phyloP scores from a whole-genome alignment of 2,888 invertebrate species.

The Epistrophella euchroma region DNA sequence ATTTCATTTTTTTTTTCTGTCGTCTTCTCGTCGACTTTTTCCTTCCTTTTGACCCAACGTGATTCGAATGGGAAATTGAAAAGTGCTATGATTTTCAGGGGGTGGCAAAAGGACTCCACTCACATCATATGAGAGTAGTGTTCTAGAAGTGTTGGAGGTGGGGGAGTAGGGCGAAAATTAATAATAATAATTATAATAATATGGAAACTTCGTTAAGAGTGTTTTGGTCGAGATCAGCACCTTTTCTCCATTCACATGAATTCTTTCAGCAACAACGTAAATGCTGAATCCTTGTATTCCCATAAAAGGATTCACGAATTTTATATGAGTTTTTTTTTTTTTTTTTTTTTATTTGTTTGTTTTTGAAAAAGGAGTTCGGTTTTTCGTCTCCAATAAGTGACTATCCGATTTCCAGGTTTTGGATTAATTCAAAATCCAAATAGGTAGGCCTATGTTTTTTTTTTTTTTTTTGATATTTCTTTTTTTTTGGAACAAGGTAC shows the following conservation, averaged over 20 bases:
- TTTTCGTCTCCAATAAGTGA: conserved; percentile 21
- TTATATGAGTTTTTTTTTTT: conserved; percentile 23
- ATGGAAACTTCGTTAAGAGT: conserved; percentile 46
- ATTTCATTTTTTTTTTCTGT: conserved; percentile 49
- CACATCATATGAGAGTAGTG: conserved; percentile 20
- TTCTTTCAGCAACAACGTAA: conserved; percentile 64
- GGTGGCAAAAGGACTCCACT: conserved; percentile 12
- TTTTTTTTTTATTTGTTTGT: conserved; percentile 8
- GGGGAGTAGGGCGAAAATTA: conserved; percentile 38
- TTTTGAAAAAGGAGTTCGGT: conserved; percentile 8
- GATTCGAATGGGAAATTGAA: conserved; percentile 62
- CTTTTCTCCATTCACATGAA: conserved; percentile 76
- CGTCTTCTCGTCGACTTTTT: conserved; percentile 31
- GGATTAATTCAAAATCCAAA: background rate
- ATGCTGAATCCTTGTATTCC: conserved; percentile 69
- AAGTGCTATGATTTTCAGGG: conserved; percentile 21
- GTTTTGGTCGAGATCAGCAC: conserved; percentile 52
- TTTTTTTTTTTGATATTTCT: conserved; percentile 16
- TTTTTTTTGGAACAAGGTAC: conserved; percentile 45
- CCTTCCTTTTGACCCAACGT: conserved; percentile 55
- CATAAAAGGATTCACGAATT: conserved; percentile 69
- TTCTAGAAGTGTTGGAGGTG: too few species aligned
- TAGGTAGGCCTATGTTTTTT: background rate
- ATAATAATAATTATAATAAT: conserved; percentile 53
- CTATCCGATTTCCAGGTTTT: conserved; percentile 35